Conservation (phyloP, 1,140 invertebrate species). For the Drosophila pallidifrons region DNA sequence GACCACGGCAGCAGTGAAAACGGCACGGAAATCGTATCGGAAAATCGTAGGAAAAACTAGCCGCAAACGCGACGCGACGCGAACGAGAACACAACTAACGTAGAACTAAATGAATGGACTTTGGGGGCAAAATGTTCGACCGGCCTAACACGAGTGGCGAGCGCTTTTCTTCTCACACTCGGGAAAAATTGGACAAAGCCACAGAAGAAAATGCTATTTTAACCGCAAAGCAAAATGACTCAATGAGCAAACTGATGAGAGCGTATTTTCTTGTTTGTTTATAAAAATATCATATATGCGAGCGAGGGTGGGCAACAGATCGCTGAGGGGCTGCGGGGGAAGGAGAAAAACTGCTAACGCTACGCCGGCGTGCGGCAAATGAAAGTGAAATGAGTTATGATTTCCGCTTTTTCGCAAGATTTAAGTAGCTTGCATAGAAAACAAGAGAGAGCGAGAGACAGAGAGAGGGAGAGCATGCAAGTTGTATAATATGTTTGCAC, state of each 20-base stretch:
- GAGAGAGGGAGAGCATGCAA: neutral
- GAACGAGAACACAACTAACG: conserved; percentile 73
- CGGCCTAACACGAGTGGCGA: conserved; percentile 31
- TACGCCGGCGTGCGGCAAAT: conserved; percentile 23
- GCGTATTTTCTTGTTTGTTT: conserved; percentile 25
- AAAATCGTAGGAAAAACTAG: conserved; percentile 22
- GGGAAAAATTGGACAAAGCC: conserved; percentile 49
- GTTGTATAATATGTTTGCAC: conserved; percentile 27
- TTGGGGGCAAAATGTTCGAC: conserved; percentile 13
- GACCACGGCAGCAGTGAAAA: conserved; percentile 38
- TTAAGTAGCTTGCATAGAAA: neutral
- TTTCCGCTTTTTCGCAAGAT: conserved; percentile 19
- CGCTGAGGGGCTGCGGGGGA: neutral
- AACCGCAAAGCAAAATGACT: conserved; percentile 53
- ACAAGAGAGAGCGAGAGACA: neutral
- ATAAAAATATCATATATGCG: conserved; percentile 17
- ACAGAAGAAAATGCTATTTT: conserved; percentile 59
- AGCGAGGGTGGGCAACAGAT: conserved; percentile 2
- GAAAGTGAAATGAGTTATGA: conserved; percentile 16
- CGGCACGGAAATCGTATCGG: conserved; percentile 34
- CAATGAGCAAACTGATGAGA: conserved; percentile 47
- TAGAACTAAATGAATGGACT: conserved; percentile 64
- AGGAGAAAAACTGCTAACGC: neutral
- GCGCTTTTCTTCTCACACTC: conserved; percentile 33
- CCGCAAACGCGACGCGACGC: conserved; percentile 51